Base-by-base conservation (phyloP, 2,888 invertebrate genomes). In the Pseudoips prasinana region DNA sequence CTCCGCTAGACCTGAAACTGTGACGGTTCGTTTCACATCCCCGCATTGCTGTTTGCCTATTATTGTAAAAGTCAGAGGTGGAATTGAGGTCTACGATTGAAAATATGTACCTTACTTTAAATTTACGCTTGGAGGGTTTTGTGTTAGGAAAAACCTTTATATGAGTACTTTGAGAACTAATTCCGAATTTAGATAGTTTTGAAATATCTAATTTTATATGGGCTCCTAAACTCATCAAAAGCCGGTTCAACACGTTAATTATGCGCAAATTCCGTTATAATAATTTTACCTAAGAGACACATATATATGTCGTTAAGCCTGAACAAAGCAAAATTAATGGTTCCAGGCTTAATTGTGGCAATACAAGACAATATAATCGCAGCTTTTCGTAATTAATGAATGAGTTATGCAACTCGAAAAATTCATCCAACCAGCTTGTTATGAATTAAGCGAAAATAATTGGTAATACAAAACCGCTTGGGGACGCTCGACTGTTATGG, bases 401-500 rank as follows among this genome's bases (percentile, higher is more conserved):
- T 5, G 14, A 14, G 46, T 46, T 57, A 36, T 29, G 19, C 10
- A 24, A 44, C 29, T 46, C 39, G 28, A 45, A 49, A 54, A 48
- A 58, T 56, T 49, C 62, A 61, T 50, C 51, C 47, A 52, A 63
- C 61, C 64, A 53, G 73, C 73, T 76, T 74, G 80, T 79, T 75
- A 73, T 56, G 68, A 70, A 77, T 73, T 70, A 78, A 81, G 75
- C 73, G 75, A 79, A 74, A 69, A 68, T 88, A 87, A 88, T 88
- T 88, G 88, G 88, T 86, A 87, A 88, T 78, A 81, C 77, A 75
- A 88, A 81, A 86, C 87, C 78, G 72, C 74, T 71, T 56, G 60
- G 79, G 76, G 81, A 73, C 60, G 59, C 39, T 41, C 56, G 57
- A 43, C 62, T 64, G 82, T 77, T 82, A 80, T 80, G 77, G 78